phyloP scores from a whole-genome alignment of 1,140 invertebrate genomes.

The Drosophila nikananu region DNA sequence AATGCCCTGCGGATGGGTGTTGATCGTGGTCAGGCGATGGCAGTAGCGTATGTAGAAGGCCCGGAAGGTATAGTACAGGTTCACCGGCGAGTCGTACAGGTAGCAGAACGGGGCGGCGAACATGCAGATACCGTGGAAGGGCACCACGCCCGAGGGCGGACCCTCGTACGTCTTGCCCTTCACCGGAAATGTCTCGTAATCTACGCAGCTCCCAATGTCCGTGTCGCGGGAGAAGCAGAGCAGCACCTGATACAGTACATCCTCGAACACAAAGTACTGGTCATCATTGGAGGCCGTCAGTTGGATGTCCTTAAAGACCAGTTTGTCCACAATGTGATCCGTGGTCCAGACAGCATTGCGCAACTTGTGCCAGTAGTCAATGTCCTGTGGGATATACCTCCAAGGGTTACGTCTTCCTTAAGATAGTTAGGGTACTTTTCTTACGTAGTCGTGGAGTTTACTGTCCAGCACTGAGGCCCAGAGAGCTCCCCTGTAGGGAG shows the following conservation, averaged over 20 bases:
- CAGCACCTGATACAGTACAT: slow-evolving; percentile 97
- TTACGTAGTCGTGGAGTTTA: slow-evolving; percentile 76
- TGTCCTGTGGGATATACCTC: slow-evolving; percentile 87
- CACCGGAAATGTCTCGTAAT: slow-evolving; percentile 88
- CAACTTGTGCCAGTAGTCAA: slow-evolving; percentile 92
- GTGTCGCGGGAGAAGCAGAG: slow-evolving; percentile 96
- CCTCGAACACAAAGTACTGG: slow-evolving; percentile 99
- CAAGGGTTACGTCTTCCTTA: accelerated
- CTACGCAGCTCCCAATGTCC: slow-evolving; percentile 89
- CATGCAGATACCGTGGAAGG: slow-evolving; percentile 99
- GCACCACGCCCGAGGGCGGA: slow-evolving; percentile 97
- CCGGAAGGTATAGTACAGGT: slow-evolving; percentile 95
- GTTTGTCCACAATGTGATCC: slow-evolving; percentile 96
- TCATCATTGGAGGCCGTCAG: slow-evolving; percentile 98
- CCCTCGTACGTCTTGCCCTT: slow-evolving; percentile 90
- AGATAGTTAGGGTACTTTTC: not conserved
- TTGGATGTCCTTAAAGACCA: slow-evolving; percentile 98
- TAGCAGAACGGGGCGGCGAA: slow-evolving; percentile 98
- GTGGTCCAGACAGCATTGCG: slow-evolving; percentile 94
- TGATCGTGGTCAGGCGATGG: slow-evolving; percentile 95
- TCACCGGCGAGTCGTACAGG: slow-evolving; percentile 94
- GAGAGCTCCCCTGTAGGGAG: slow-evolving; percentile 75
- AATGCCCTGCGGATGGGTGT: slow-evolving; percentile 95
- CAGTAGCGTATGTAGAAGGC: slow-evolving; percentile 97
- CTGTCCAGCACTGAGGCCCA: slow-evolving; percentile 83